Base-by-base conservation (phyloP, 2,113 vertebrate species). In the Vidua chalybeata region DNA sequence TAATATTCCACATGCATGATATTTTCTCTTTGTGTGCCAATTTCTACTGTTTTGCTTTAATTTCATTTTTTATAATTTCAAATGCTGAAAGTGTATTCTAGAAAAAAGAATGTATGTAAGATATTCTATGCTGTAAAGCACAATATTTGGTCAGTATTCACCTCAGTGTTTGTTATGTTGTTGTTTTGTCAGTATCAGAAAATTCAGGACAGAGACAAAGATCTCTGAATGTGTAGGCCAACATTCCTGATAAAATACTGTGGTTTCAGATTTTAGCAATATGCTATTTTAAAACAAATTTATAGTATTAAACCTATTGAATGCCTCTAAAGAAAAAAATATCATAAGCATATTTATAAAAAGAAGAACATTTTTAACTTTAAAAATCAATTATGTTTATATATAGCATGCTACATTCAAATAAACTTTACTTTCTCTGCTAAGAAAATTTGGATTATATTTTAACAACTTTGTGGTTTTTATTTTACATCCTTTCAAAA, bases 381-480 rank as follows among this genome's bases (percentile, higher is more conserved):
- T 39, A 77, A 84, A 94, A 58, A 41, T 46, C 49, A 81, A 84
- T 83, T 64, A 83, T 92, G 94, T 95, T 97, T 97, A 87, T 97
- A 96, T 80, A 89, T 87, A 78, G 94, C 77, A 96, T 97, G 94
- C 63, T 93, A 61, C 61, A 61, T 83, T 93, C 69, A 95, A 98
- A 98, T 98, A 98, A 97, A 98, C 51, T 91, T 49, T 92, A 88
- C 81, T 95, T 94, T 91, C 69, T 94, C 90, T 90, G 72, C 59
- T 96, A 90, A 82, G 83, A 78, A 90, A 48, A 7, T 48, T 58
- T 33, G 37, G 66, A 80, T 17, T 56, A 5, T 18, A 30, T 89
- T 89, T 92, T 63, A 46, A 71, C 13, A 79, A 15, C 21, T 73
- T 39, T 31, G 17, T 55, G 58, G 7, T 0, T 3, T 62, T 46